Conservation (phyloP, 2,113 vertebrate genomes). For the Oncorhynchus mykiss region DNA sequence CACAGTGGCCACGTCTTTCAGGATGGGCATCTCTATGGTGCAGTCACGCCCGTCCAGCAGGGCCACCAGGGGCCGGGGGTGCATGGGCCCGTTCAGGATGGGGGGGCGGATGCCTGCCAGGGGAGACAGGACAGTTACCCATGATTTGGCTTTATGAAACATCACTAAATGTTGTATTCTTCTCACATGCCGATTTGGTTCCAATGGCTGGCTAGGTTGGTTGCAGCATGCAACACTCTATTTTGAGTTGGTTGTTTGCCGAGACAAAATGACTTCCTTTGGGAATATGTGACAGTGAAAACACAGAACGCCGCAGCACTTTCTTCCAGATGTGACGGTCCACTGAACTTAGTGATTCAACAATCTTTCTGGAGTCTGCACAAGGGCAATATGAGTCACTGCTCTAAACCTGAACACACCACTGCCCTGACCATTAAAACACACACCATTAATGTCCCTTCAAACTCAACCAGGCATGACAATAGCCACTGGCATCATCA, state of each 20-base stretch:
- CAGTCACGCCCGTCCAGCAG: conserved; percentile 88
- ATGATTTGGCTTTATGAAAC: neutral
- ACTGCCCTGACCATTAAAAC: too few species aligned
- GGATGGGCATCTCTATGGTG: conserved; percentile 90
- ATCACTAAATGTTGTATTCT: too few species aligned
- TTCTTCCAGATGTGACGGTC: conserved; percentile 8
- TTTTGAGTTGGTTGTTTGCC: conserved; percentile 4
- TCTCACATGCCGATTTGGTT: too few species aligned
- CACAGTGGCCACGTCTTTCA: conserved; percentile 90
- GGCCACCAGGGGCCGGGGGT: conserved; percentile 86
- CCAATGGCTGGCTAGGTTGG: too few species aligned
- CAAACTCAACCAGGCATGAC: too few species aligned
- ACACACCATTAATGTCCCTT: too few species aligned
- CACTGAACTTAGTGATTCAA: conserved; percentile 34
- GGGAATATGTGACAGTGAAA: neutral
- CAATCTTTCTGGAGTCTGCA: conserved; percentile 27
- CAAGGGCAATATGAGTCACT: too few species aligned
- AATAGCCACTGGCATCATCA: too few species aligned
- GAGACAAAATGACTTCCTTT: too few species aligned
- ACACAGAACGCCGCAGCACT: neutral
- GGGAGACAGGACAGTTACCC: neutral
- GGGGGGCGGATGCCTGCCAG: conserved; percentile 86
- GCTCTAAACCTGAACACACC: too few species aligned
- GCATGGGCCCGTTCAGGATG: conserved; percentile 88
- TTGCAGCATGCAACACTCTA: too few species aligned